Percentiles rank a stretch among this genome's conserved stretches.
These are phyloP conservation scores for Papilio gigon DNA, from an alignment of 2,888 invertebrate species.

Conservation along the genomic window DNA sequence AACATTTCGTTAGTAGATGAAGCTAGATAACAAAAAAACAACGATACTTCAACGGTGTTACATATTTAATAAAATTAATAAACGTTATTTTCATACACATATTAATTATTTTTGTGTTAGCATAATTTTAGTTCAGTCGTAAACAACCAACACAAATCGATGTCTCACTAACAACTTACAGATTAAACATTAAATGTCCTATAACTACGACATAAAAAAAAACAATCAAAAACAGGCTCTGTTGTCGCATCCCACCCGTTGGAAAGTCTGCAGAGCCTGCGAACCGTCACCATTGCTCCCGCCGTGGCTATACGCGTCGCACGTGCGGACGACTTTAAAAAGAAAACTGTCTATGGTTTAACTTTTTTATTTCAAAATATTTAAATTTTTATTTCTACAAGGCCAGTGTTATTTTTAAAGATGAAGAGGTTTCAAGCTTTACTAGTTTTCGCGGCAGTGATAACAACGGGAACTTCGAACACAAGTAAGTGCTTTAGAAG, in stretches of 20 bases:
- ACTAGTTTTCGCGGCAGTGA: constrained; percentile 60
- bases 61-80: too few species aligned
- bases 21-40: too few species aligned
- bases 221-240: constrained; percentile 45
- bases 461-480: constrained; percentile 65
- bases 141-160: too few species aligned
- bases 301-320: constrained; percentile 61
- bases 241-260: constrained; percentile 50
- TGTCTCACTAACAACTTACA: background rate
- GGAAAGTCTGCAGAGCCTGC: constrained; percentile 58
- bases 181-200: constrained; percentile 2
- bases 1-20: too few species aligned
- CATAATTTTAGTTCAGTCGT: background rate
- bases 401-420: constrained; percentile 43
- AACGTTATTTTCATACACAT: background rate
- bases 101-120: background rate
- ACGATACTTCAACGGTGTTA: too few species aligned
- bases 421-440: constrained; percentile 67
- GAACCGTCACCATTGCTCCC: constrained; percentile 64
- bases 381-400: constrained; percentile 37
- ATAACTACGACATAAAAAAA: constrained; percentile 31
- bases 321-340: constrained; percentile 54
- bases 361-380: constrained; percentile 40
- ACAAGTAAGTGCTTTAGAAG: constrained; percentile 73
- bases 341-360: constrained; percentile 43